Conservation (phyloP, 2,113 vertebrate species). For the Leptodactylus fuscus region DNA sequence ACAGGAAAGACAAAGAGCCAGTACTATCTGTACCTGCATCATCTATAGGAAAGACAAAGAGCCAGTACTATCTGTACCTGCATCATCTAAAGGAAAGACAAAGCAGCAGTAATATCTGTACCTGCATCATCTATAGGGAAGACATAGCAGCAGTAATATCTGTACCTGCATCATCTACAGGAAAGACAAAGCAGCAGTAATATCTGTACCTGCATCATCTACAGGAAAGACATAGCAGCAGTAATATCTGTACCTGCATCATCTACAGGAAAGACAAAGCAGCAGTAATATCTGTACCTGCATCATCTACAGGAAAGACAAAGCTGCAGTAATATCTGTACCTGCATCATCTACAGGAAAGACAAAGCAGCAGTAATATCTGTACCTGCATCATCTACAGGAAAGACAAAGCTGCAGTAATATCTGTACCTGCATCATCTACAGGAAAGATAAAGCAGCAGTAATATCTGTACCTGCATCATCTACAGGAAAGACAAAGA, state of each 20-base stretch:
- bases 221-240: neutral
- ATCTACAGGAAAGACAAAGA: neutral
- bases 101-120: too few species aligned
- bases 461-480: neutral
- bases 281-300: neutral
- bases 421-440: neutral
- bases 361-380: neutral
- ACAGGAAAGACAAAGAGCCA: neutral
- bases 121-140: neutral
- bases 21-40: neutral
- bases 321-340: neutral
- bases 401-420: neutral
- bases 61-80: too few species aligned
- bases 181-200: neutral
- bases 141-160: too few species aligned
- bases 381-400: neutral
- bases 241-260: neutral
- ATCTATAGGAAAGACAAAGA: neutral
- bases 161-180: too few species aligned
- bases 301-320: neutral
- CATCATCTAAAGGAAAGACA: neutral
- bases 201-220: neutral
- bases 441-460: neutral
- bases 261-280: neutral
- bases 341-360: neutral